Conservation (phyloP, 2,113 vertebrate species). For the Synodontis membranacea region DNA sequence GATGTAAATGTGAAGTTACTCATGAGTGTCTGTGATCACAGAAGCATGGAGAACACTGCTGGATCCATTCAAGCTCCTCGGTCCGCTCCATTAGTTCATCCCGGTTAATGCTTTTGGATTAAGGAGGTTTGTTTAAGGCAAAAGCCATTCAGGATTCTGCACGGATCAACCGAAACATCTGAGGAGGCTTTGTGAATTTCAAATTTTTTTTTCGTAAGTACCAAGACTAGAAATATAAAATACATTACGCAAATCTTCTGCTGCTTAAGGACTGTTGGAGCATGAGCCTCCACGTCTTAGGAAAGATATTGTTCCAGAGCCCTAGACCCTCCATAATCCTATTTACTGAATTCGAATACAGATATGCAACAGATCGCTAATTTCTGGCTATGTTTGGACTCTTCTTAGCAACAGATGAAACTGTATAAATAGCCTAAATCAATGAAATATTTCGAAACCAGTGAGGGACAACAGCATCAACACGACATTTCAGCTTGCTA, state of each 20-base stretch:
- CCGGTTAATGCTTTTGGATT: constrained; percentile 47
- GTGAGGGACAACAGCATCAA: not conserved
- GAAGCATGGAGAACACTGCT: constrained; percentile 22
- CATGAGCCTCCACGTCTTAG: constrained; percentile 29
- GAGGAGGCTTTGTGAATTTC: constrained; percentile 48
- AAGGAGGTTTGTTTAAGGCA: constrained; percentile 41
- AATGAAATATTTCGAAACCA: not conserved
- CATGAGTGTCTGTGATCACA: constrained; percentile 26
- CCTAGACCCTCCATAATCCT: not conserved
- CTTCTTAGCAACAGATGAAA: not conserved
- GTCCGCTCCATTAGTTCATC: constrained; percentile 33
- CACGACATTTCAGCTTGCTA: not conserved
- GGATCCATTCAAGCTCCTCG: not conserved
- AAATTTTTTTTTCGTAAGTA: constrained; percentile 45
- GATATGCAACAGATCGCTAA: not conserved
- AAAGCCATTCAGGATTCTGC: constrained; percentile 40
- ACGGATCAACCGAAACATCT: constrained; percentile 50
- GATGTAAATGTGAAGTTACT: constrained; percentile 45
- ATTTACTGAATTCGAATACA: not conserved
- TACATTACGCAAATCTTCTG: constrained; percentile 40
- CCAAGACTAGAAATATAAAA: constrained; percentile 41
- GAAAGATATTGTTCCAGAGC: constrained; percentile 22
- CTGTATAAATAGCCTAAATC: not conserved
- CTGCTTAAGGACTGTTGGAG: constrained; percentile 30
- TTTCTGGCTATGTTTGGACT: not conserved